phyloP scores from a whole-genome alignment of 2,113 vertebrate species.

The Agapornis roseicollis region DNA sequence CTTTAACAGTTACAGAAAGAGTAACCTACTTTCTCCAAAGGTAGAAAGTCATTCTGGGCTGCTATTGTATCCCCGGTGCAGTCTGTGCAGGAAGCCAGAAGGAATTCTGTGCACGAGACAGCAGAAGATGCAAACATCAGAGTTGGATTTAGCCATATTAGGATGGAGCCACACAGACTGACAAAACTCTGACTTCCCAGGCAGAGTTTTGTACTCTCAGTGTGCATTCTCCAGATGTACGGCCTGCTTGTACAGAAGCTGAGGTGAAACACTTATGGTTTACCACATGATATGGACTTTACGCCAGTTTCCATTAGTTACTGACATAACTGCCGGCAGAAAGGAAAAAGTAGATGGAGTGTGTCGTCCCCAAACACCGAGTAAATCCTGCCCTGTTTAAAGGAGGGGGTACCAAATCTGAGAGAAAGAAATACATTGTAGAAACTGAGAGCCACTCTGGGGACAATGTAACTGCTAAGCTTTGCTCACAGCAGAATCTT shows the following conservation, averaged over 20 bases:
- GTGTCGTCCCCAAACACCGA: background rate
- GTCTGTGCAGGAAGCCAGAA: background rate
- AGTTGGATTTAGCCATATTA: accelerated
- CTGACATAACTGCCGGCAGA: background rate
- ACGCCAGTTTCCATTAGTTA: background rate
- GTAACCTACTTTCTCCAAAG: background rate
- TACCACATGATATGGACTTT: background rate
- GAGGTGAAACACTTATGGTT: background rate
- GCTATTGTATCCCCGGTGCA: background rate
- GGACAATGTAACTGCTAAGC: background rate
- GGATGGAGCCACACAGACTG: background rate
- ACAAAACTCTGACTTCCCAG: background rate
- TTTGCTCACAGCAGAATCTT: background rate
- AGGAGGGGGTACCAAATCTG: background rate
- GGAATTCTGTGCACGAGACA: background rate
- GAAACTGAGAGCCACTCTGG: background rate
- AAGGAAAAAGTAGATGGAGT: background rate
- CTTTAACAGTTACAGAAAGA: background rate
- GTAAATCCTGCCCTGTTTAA: background rate
- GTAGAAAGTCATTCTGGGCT: background rate
- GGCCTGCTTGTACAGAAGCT: background rate
- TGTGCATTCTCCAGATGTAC: background rate
- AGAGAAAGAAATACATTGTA: background rate
- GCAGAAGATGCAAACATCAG: background rate
- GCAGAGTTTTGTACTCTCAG: too few species aligned